Percentiles rank a stretch among this genome's conserved stretches.
These are phyloP conservation scores for Girardinichthys multiradiatus DNA, from an alignment of 2,113 vertebrate species.

Conservation along the genomic window DNA sequence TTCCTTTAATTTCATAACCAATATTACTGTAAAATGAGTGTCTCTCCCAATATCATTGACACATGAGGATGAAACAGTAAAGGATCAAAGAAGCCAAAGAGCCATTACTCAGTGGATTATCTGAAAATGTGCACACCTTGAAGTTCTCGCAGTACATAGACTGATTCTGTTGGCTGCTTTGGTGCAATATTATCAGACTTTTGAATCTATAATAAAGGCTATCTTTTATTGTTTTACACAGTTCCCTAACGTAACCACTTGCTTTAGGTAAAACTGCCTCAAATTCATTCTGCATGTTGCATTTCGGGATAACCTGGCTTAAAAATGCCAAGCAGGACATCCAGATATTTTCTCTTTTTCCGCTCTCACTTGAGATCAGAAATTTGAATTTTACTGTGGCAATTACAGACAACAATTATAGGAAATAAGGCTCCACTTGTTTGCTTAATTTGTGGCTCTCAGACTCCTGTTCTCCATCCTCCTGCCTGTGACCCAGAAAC, in stretches of 20 bases:
- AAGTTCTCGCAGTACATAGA: conserved; percentile 4
- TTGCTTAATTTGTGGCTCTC: not conserved
- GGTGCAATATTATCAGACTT: too few relatives aligned
- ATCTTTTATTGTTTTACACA: not conserved
- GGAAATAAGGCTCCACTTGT: not conserved
- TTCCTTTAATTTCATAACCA: not conserved
- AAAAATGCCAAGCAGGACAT: not conserved
- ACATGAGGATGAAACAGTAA: not conserved
- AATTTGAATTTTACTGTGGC: not conserved
- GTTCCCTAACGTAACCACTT: not conserved
- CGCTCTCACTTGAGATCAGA: not conserved
- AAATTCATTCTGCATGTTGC: not conserved
- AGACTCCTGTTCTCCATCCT: not conserved
- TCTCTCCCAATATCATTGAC: not conserved
- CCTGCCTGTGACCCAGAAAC: not conserved
- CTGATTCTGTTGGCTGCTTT: not conserved
- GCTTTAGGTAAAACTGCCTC: not conserved
- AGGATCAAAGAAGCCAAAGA: conserved; percentile 5
- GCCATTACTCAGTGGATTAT: conserved; percentile 3
- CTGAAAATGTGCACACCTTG: conserved; percentile 2
- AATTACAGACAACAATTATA: not conserved
- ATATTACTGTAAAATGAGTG: not conserved
- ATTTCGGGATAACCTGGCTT: not conserved
- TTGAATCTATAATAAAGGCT: too few relatives aligned
- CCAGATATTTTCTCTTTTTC: not conserved